A percentile compares a stretch with the other conserved stretches of the same genome.
phyloP scores from a whole-genome alignment of 2,888 invertebrate genomes.

The Scaptomyza polygonia region DNA sequence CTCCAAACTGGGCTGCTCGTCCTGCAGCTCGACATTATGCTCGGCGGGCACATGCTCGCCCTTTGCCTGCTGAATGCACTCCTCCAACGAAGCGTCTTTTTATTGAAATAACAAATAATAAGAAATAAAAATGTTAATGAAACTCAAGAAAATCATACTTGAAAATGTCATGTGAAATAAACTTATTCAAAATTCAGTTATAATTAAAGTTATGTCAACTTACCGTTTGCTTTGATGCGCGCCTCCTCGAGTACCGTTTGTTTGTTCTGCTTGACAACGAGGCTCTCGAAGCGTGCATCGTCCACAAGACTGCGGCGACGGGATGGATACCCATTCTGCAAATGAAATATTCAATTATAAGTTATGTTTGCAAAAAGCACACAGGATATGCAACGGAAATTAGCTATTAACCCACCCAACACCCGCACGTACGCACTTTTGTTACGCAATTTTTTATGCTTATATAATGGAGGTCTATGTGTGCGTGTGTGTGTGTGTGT shows the following conservation, averaged over 20 bases:
- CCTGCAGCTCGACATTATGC: constrained; percentile 82
- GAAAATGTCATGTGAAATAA: constrained; percentile 7
- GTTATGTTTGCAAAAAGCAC: constrained; percentile 9
- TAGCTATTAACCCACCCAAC: constrained; percentile 10
- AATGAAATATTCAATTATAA: constrained; percentile 9
- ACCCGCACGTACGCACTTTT: not conserved
- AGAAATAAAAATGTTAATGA: constrained; percentile 5
- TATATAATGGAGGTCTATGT: constrained; percentile 4
- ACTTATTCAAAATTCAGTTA: not conserved
- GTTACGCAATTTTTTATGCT: constrained; percentile 1
- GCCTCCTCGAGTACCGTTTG: constrained; percentile 96
- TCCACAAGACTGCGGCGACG: constrained; percentile 97
- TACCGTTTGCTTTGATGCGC: constrained; percentile 94
- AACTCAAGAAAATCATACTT: constrained; percentile 46
- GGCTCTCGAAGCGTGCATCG: constrained; percentile 98
- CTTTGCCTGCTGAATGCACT: constrained; percentile 87
- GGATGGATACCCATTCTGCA: constrained; percentile 98
- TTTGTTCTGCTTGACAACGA: constrained; percentile 97
- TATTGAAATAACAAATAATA: constrained; percentile 12
- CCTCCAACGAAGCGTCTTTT: constrained; percentile 87
- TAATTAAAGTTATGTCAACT: constrained; percentile 78
- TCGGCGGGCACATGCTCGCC: constrained; percentile 84
- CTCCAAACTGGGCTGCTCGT: constrained; percentile 77
- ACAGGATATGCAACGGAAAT: constrained; percentile 72
- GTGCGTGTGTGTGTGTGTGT: too few relatives aligned